Base-by-base conservation (phyloP, 37 sponge, comb jelly and placozoan genomes). In the Aplysina aerophoba region DNA sequence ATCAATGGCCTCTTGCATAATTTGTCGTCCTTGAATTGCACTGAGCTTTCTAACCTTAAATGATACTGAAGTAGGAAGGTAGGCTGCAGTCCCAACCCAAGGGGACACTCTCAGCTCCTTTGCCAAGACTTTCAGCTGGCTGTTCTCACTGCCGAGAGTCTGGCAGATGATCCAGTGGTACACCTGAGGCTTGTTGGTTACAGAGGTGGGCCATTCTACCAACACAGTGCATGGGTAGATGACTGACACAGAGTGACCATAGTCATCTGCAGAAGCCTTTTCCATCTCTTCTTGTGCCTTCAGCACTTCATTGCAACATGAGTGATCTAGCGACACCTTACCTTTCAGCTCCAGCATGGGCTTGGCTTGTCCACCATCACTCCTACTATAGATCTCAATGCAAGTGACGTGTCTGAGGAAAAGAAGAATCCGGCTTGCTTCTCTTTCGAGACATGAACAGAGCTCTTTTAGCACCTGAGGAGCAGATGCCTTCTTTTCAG, bases 61-160 rank as follows among this genome's bases (percentile, higher is more conserved):
- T 30, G 74, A 21, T 13, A 90, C 25, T 24, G 44, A 20, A 0
- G 0, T 6, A 15, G 87, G 86, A 14, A 90, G 40, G 55, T 60
- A 83, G 57, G 81, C 84, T 75, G 94, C 94, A 59, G 90, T 37
- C 35, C 91, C 94, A 15, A 88, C 91, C 91, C 91, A 90, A 15
- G 94, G 94, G 35, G 85, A 25, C 40, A 87, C 64, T 21, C 55
- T 40, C 60, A 85, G 67, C 13, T 90, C 50, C 20, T 81, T 63
- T 37, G 73, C 53, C 57, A 66, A 61, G 24, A 25, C 27, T 20
- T 25, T 68, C 17, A 86, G 64, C 15, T 77, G 68, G 22, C 3
- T 50, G 36, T 63, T 27, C 35, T 31, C 55, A 36, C 59, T 86
- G 8, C 93, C 93, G 53, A 93, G 84, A n/a, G 66, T 62, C 60